These are phyloP conservation scores for Hemithea aestivaria DNA, from an alignment of 2,888 invertebrate species.

Conservation along the genomic window DNA sequence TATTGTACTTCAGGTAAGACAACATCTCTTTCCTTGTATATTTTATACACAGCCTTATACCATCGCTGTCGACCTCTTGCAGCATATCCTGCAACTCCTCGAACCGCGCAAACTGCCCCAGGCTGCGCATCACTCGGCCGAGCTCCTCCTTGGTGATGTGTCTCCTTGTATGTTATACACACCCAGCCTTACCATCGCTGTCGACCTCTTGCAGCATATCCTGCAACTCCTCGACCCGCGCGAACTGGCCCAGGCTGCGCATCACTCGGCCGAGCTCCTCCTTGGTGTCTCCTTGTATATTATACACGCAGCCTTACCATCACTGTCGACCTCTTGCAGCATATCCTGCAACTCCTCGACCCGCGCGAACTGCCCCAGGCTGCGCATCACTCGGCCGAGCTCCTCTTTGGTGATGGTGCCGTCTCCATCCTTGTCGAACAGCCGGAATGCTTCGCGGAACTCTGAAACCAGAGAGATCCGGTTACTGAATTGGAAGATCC, in stretches of 20 bases:
- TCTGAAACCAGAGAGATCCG: constrained; percentile 66
- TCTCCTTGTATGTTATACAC: no score
- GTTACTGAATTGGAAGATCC: no score
- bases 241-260: constrained; percentile 92
- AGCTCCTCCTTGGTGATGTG: constrained; percentile 93
- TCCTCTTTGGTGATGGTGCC: constrained; percentile 93
- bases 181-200: constrained; percentile 85
- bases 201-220: constrained; percentile 92
- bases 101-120: constrained; percentile 92
- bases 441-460: constrained; percentile 90
- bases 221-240: constrained; percentile 90
- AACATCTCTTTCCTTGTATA: no score
- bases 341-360: constrained; percentile 92
- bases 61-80: constrained; percentile 89
- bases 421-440: constrained; percentile 93
- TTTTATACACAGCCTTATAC: no score
- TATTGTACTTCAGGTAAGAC: no score
- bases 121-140: constrained; percentile 90
- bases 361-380: constrained; percentile 91
- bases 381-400: constrained; percentile 90
- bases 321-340: constrained; percentile 90
- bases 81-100: constrained; percentile 93
- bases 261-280: constrained; percentile 92
- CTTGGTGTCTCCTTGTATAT: no score
- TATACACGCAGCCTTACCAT: no score